Percentiles rank a stretch among this genome's conserved stretches.
These are phyloP conservation scores for Ctenopoma kingsleyae DNA, from an alignment of 2,797 vertebrate species.

Conservation along the genomic window DNA sequence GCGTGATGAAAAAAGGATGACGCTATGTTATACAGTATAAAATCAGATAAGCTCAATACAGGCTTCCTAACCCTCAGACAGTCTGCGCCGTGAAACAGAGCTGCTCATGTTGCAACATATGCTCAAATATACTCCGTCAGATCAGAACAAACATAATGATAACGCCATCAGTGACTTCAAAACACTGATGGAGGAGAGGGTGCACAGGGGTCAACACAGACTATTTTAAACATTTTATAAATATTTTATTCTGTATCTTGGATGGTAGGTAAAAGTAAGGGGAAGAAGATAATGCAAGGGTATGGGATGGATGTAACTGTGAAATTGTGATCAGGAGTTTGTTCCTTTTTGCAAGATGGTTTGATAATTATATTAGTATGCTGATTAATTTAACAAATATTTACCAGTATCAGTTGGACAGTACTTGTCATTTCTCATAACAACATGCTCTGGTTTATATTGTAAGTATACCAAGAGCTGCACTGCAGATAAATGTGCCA, in stretches of 20 bases:
- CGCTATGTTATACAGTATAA: constrained; percentile 58
- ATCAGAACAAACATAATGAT: constrained; percentile 45
- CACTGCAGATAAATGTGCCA: not conserved
- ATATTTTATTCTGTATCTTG: not conserved
- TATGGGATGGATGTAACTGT: not conserved
- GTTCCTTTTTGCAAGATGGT: no score
- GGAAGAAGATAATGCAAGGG: not conserved
- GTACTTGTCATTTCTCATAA: not conserved
- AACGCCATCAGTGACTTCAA: constrained; percentile 6
- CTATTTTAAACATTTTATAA: constrained; percentile 11
- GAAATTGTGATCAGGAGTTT: not conserved
- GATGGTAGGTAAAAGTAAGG: not conserved
- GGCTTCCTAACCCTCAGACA: constrained; percentile 45
- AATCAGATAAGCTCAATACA: constrained; percentile 69
- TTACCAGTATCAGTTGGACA: not conserved
- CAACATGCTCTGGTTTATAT: not conserved
- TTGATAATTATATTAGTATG: not conserved
- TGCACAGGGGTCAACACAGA: constrained; percentile 1
- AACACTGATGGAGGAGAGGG: constrained; percentile 9
- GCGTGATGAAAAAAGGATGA: constrained; percentile 56
- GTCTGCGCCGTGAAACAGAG: constrained; percentile 52
- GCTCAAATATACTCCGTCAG: constrained; percentile 39
- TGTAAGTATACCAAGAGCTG: not conserved
- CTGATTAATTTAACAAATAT: not conserved
- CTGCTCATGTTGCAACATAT: constrained; percentile 58